Conservation (phyloP, 2,113 vertebrate species). For the Nyctereutes procyonoides region DNA sequence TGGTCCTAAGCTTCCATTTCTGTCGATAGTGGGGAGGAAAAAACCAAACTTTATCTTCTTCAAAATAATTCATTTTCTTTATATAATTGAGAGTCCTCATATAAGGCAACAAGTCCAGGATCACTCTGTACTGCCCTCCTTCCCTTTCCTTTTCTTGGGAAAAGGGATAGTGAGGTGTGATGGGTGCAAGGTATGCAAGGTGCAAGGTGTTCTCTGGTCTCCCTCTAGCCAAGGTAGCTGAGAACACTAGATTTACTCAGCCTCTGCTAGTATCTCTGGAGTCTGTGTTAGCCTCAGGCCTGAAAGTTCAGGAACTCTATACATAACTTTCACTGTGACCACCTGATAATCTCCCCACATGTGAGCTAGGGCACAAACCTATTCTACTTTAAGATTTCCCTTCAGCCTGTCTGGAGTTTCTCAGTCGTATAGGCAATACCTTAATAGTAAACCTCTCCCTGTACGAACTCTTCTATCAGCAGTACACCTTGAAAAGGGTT, state of each 20-base stretch:
- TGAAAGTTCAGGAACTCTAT: neutral
- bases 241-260: neutral
- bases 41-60: neutral
- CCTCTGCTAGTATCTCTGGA: neutral
- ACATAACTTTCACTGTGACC: no score
- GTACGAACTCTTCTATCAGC: neutral
- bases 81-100: neutral
- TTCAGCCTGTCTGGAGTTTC: neutral
- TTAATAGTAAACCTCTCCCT: neutral
- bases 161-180: neutral
- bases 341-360: rapidly evolving
- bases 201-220: neutral
- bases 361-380: neutral
- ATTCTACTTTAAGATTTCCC: neutral
- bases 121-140: neutral
- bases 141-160: neutral
- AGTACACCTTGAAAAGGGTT: neutral
- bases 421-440: neutral
- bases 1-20: neutral
- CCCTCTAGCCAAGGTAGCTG: neutral
- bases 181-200: neutral
- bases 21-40: neutral
- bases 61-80: neutral
- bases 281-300: neutral
- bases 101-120: neutral